Evolutionary conservation across 2,113 vertebrate species (phyloP).

Genomic region (Stomatorhinus ivindoensis): DNA sequence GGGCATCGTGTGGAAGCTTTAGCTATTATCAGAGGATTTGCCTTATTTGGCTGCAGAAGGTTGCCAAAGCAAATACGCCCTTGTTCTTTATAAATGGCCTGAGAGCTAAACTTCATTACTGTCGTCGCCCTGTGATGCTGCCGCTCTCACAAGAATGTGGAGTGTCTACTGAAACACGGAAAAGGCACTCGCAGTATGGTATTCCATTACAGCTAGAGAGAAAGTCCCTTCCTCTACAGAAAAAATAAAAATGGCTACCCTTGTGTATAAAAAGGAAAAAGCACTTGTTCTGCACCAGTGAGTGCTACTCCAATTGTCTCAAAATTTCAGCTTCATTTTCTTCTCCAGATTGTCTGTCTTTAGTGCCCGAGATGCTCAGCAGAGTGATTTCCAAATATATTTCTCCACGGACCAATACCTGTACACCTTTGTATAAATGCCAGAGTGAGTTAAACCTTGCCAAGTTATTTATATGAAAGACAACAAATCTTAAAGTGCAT

Average conservation of each 20-base stretch:
- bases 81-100: neutral
- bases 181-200: neutral
- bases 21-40: neutral
- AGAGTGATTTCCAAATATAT: neutral
- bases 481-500: neutral
- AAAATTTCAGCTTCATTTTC: conserved; percentile 1
- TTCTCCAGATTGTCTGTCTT: neutral
- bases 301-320: neutral
- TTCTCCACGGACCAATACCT: neutral
- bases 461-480: neutral
- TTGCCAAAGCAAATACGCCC: neutral
- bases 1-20: neutral
- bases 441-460: neutral
- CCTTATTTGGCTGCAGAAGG: neutral
- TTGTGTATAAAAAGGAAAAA: neutral
- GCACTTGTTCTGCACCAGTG: neutral
- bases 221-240: neutral
- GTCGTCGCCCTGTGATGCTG: neutral
- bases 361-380: neutral
- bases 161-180: neutral
- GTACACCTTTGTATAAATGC: neutral
- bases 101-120: neutral
- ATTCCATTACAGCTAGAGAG: neutral
- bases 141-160: neutral
- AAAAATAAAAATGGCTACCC: neutral